A percentile compares a stretch with the other conserved stretches of the same genome.
phyloP scores from a whole-genome alignment of 1,140 invertebrate genomes.

The Caenorhabditis brenneri region DNA sequence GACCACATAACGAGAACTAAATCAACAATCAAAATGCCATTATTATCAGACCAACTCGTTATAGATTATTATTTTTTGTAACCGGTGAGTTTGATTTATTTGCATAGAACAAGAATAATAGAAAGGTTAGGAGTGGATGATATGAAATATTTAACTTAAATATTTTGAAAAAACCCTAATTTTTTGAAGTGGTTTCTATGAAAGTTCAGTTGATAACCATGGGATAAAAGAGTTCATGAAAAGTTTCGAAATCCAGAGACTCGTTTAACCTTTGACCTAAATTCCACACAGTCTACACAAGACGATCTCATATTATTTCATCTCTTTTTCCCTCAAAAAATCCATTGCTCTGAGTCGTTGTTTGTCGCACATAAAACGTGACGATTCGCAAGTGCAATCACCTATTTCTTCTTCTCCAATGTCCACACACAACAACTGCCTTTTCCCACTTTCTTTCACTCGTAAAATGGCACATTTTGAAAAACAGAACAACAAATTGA shows the following conservation, averaged over 20 bases:
- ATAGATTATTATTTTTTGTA: constrained; percentile 12
- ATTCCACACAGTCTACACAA: background rate
- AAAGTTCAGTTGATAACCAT: too few species aligned
- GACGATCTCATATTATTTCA: background rate
- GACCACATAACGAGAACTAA: constrained; percentile 49
- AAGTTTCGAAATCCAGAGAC: background rate
- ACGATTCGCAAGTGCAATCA: constrained; percentile 33
- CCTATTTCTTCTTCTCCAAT: background rate
- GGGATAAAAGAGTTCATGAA: too few species aligned
- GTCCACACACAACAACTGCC: background rate
- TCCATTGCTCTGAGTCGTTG: background rate
- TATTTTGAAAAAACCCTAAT: too few species aligned
- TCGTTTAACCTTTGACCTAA: background rate
- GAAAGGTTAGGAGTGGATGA: too few species aligned
- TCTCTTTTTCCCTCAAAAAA: background rate
- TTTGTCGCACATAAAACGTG: constrained; percentile 36
- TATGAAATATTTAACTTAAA: too few species aligned
- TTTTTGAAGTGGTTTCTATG: too few species aligned
- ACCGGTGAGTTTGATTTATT: background rate
- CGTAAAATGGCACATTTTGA: constrained; percentile 25
- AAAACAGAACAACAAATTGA: background rate
- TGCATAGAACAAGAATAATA: too few species aligned
- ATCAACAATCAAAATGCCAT: background rate
- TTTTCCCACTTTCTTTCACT: background rate
- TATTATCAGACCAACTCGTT: background rate